These are phyloP conservation scores for Pheosia gnoma DNA, from an alignment of 2,888 invertebrate species.

Conservation along the genomic window DNA sequence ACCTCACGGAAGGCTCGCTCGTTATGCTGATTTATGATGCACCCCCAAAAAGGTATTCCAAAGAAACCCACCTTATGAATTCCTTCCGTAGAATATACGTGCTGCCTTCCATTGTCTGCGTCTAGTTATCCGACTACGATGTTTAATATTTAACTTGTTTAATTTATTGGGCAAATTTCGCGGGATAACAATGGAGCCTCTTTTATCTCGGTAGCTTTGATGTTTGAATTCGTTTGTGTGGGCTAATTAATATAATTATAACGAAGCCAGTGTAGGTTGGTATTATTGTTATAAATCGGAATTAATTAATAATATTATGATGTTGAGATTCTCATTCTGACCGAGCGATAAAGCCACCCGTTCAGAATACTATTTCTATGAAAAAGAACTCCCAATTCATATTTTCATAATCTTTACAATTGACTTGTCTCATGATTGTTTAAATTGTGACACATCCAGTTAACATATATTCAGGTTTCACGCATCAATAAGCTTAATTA, in stretches of 20 bases:
- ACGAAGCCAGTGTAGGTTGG: not conserved
- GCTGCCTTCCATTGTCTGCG: slow-evolving; percentile 49
- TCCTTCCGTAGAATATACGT: slow-evolving; percentile 61
- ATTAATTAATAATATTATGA: too few relatives aligned
- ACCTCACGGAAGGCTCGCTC: slow-evolving; percentile 76
- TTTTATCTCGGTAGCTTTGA: slow-evolving; percentile 7
- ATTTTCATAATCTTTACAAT: too few relatives aligned
- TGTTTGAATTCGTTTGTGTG: slow-evolving; percentile 1
- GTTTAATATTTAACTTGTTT: slow-evolving; percentile 39
- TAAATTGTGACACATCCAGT: slow-evolving; percentile 24
- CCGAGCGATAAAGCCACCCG: too few relatives aligned
- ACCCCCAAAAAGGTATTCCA: slow-evolving; percentile 66
- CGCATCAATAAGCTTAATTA: slow-evolving; percentile 62
- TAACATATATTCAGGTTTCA: slow-evolving; percentile 21
- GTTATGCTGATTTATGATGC: slow-evolving; percentile 81
- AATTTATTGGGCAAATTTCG: slow-evolving; percentile 35
- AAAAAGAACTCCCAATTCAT: too few relatives aligned
- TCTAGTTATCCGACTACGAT: slow-evolving; percentile 39
- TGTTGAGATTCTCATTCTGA: too few relatives aligned
- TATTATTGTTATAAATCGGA: too few relatives aligned
- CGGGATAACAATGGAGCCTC: not conserved
- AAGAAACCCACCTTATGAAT: slow-evolving; percentile 67
- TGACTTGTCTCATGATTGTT: not conserved
- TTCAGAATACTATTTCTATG: too few relatives aligned
- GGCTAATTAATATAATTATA: not conserved